Evolutionary conservation across 2,797 vertebrate species (phyloP).

Genomic region (Melanotaenia nigrans): DNA sequence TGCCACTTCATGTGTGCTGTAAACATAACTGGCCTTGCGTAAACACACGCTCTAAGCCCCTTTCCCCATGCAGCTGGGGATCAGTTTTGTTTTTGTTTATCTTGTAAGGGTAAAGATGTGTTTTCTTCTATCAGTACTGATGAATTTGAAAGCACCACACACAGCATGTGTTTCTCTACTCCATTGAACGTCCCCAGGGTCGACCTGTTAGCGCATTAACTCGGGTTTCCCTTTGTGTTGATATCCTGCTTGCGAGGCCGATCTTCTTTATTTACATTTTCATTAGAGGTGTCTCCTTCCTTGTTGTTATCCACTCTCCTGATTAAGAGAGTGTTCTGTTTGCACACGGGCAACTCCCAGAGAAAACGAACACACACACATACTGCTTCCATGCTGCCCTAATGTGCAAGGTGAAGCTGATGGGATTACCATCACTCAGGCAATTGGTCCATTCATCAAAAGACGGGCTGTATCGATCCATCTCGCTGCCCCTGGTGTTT

Average conservation of each 20-base stretch:
- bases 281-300: slow-evolving; percentile 38
- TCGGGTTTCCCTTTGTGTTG: slow-evolving; percentile 31
- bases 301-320: slow-evolving; percentile 55
- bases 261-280: slow-evolving; percentile 60
- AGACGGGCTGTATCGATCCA: slow-evolving; percentile 79
- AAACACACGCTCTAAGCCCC: slow-evolving; percentile 16
- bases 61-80: slow-evolving; percentile 14
- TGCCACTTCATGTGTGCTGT: slow-evolving; percentile 72
- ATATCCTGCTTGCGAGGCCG: slow-evolving; percentile 40
- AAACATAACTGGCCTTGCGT: slow-evolving; percentile 69
- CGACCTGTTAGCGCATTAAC: slow-evolving; percentile 14
- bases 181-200: slow-evolving; percentile 18
- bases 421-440: slow-evolving; percentile 81
- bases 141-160: slow-evolving; percentile 8
- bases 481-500: slow-evolving; percentile 71
- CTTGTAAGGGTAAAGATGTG: slow-evolving; percentile 7
- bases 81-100: slow-evolving; percentile 51
- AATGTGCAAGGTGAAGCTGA: slow-evolving; percentile 72
- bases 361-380: slow-evolving; percentile 35
- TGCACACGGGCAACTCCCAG: slow-evolving; percentile 51
- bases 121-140: slow-evolving; percentile 30
- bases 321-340: slow-evolving; percentile 68
- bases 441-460: slow-evolving; percentile 83
- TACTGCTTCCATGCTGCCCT: slow-evolving; percentile 64
- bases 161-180: slow-evolving; percentile 9